A percentile compares a stretch with the other conserved stretches of the same genome.
These are phyloP conservation scores for Onthophagus sagittarius DNA, from an alignment of 2,888 invertebrate species.

Conservation along the genomic window DNA sequence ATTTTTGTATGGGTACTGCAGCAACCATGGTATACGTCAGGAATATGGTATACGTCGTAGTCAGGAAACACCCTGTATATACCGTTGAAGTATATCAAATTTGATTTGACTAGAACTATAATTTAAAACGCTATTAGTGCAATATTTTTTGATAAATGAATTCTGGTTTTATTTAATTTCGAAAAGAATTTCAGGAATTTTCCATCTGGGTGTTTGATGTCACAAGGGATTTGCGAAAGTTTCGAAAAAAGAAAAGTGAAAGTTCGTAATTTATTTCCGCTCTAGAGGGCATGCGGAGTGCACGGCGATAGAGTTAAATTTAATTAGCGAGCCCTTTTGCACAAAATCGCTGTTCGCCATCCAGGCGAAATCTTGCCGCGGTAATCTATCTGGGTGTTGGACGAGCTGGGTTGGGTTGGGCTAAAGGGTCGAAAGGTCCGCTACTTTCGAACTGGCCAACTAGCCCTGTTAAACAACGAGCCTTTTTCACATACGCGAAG, in stretches of 20 bases:
- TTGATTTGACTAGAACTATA: too few relatives aligned
- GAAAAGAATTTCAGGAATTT: background rate
- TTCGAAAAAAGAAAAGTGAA: conserved; percentile 2
- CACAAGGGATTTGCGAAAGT: conserved; percentile 16
- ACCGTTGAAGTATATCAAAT: too few relatives aligned
- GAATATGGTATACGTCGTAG: too few relatives aligned
- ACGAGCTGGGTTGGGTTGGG: background rate
- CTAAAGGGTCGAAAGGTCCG: background rate
- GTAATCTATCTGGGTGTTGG: conserved; percentile 11
- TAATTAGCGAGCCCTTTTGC: conserved; percentile 4
- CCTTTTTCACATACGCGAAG: conserved; percentile 8
- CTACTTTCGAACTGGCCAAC: background rate
- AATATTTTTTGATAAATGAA: too few relatives aligned
- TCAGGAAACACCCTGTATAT: too few relatives aligned
- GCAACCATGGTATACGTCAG: too few relatives aligned
- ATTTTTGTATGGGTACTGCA: too few relatives aligned
- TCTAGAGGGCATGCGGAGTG: background rate
- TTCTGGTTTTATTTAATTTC: too few relatives aligned
- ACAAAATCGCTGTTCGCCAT: background rate
- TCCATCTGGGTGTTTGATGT: background rate
- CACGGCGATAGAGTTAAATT: background rate
- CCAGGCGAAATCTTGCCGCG: background rate
- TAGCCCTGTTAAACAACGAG: conserved; percentile 7
- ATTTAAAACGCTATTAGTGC: too few relatives aligned
- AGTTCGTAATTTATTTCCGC: conserved; percentile 6